Evolutionary conservation across 2,797 vertebrate species (phyloP), one percentile per base, ranked within the genome.

Genomic region (Poeciliopsis paucimaculata): DNA sequence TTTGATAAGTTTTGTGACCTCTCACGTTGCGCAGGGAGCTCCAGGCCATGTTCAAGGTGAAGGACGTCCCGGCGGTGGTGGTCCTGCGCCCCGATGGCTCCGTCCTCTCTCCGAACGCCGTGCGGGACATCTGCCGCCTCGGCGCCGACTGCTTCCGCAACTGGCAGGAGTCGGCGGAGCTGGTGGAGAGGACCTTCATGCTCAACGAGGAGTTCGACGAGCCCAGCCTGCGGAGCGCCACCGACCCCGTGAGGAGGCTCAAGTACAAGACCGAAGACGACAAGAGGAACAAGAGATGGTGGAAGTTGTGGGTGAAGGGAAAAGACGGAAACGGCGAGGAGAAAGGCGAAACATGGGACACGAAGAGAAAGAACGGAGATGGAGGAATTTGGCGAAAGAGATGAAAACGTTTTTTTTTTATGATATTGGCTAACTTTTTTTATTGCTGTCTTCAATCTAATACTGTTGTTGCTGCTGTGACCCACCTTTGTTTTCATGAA

Each of bases 141-240:
- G 98, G 97, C 0, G 85, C 88, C 0, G 88, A 95, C 66, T 98
- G 97, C 89, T 98, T 97, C 90, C 83, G 41, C 51, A 95, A 95
- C 94, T 99, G 98, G 98, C 96, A 96, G 87, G 97, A 98, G 84
- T 96, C 96, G 0, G 94, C 97, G 0, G 95, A 97, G 75, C 82
- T 98, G 64, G 86, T 98, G 9, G 97, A 99, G 83, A 95, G 97
- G 72, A 97, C 87, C 89, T 98, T 99, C 86, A 95, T 96, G 89
- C 84, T 95, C 88, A 96, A 97, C 0, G 95, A 98, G 90, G 97
- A 97, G 77, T 96, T 93, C 0, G 96, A 98, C 0, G 90, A 97
- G 2, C 43, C 91, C 0, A 91, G 91, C 43, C 80, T 95, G 51
- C 95, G 95, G 0, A 98, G 95, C 76, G 72, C 96, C 86, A 97